Base-by-base conservation (phyloP, 2,797 vertebrate species). In the Hylomyscus alleni region DNA sequence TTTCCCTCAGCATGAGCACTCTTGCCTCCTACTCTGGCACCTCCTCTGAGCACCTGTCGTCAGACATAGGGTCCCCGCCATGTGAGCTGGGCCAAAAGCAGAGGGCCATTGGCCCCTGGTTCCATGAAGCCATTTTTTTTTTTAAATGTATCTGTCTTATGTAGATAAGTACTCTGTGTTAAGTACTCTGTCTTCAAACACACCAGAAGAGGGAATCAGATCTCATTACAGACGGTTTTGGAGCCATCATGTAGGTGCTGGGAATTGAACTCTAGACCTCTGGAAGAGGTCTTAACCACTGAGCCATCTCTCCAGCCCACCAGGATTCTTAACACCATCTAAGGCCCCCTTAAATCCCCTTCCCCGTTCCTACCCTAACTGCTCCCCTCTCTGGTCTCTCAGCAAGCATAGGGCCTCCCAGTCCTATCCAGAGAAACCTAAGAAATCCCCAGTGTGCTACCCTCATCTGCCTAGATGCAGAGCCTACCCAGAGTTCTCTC, bases 391-490 rank as follows among this genome's bases (percentile, higher is more conserved):
- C 17, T 5, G 4, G 89, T 40, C 17, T 47, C 40, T 77, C 58
- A 3, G n/a, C 14, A 52, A 29, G 37, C 73, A 19, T 0, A 2
- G 20, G 65, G 29, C 2, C 2, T 37, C 76, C 4, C 1, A 14
- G 34, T 12, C 24, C 52, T 1, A 0, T 8, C 10, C 69, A 44
- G 7, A 0, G n/a, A 73, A 14, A 29, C 67, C 65, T 56, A 14
- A 0, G 5, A 0, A 3, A 3, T 1, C 73, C 26, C 40, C 52
- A 56, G 17, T 11, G 52, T 3, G 7, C 47, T 34, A 2, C 6
- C 31, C 9, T 9, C 3, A 0, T 14, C 29, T 6, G 62, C 52
- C 26, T 8, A 19, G 29, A 13, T 9, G 15, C 54, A 54, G 52
- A 77, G 50, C 82, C 31, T 47, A 34, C 7, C 19, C 7, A 1